Conservation (phyloP, 2,888 invertebrate genomes). For the Drosophila meridionalis region DNA sequence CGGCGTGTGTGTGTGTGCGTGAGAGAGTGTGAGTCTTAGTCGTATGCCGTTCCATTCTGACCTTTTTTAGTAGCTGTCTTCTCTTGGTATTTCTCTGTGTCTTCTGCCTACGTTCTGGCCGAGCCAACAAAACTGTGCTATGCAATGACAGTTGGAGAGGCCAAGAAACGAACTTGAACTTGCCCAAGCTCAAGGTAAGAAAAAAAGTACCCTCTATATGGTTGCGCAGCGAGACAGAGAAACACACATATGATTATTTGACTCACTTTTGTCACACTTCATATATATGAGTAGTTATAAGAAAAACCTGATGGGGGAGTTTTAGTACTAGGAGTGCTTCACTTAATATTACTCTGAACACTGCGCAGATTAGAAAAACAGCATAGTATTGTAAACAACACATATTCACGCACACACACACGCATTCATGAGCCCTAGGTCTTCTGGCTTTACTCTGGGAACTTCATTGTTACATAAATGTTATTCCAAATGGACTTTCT, state of each 20-base stretch:
- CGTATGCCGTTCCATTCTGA: constrained; percentile 52
- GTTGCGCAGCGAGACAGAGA: neutral
- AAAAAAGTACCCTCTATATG: neutral
- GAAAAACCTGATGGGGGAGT: neutral
- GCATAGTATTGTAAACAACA: neutral
- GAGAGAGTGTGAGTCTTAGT: neutral
- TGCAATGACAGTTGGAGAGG: constrained; percentile 31
- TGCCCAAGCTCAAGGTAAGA: constrained; percentile 20
- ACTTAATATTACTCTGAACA: neutral
- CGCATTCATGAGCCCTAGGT: neutral
- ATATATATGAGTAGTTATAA: neutral
- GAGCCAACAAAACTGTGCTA: constrained; percentile 10
- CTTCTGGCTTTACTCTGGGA: neutral
- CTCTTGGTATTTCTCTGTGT: neutral
- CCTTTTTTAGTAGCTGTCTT: constrained; percentile 32
- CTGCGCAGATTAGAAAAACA: no score
- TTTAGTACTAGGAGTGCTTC: neutral
- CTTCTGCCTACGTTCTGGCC: neutral
- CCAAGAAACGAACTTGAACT: constrained; percentile 58
- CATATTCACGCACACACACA: neutral
- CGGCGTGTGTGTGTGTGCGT: constrained; percentile 37
- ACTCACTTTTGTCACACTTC: neutral
- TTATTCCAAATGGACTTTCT: neutral
- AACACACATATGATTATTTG: neutral
- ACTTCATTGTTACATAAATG: neutral